phyloP scores from a whole-genome alignment of 1,140 invertebrate species.

The Pogonognathellus flavescens region DNA sequence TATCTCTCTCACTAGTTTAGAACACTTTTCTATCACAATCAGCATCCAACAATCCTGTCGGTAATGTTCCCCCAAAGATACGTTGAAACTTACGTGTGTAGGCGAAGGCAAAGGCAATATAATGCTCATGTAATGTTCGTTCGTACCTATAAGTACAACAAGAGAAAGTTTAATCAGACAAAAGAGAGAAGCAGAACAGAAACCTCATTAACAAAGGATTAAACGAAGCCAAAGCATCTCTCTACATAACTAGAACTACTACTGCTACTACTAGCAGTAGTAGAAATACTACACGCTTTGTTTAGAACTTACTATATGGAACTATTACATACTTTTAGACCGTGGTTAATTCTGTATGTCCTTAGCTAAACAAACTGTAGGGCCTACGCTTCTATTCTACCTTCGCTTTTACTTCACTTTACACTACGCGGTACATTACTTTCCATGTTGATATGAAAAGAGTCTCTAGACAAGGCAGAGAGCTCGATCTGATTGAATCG shows the following conservation, averaged over 20 bases:
- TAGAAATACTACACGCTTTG: too few relatives aligned
- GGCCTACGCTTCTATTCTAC: too few relatives aligned
- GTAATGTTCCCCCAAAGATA: too few relatives aligned
- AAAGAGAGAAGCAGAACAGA: constrained; percentile 14
- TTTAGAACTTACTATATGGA: too few relatives aligned
- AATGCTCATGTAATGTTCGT: neutral
- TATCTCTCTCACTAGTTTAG: too few relatives aligned
- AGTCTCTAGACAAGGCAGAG: too few relatives aligned
- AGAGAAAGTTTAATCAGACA: neutral
- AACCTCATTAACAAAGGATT: constrained; percentile 57
- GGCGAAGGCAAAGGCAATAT: neutral
- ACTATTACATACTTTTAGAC: neutral
- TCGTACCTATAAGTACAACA: neutral
- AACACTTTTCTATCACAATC: too few relatives aligned
- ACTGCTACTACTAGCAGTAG: neutral
- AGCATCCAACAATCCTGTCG: too few relatives aligned
- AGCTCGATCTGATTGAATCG: constrained; percentile 4
- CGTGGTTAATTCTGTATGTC: neutral
- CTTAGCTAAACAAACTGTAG: neutral
- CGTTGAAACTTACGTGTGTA: neutral
- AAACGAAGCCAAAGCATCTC: constrained; percentile 48
- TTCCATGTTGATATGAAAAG: too few relatives aligned
- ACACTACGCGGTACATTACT: too few relatives aligned
- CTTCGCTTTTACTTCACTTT: too few relatives aligned
- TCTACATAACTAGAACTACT: neutral